These are phyloP conservation scores for Formicarius rufipectus DNA, from an alignment of 2,113 vertebrate species.

Conservation along the genomic window DNA sequence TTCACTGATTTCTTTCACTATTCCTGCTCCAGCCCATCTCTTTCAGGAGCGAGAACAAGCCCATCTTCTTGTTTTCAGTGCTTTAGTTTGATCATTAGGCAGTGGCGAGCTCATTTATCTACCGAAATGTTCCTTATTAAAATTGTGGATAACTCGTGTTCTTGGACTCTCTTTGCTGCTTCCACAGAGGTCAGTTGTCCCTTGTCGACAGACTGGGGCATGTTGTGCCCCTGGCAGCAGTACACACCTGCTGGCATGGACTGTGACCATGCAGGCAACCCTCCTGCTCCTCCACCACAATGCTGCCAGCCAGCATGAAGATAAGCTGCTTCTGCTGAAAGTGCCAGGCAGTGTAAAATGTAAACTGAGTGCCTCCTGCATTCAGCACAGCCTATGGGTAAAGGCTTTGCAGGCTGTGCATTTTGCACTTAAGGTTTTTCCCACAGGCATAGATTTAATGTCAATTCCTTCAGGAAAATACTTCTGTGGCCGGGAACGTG, in stretches of 20 bases:
- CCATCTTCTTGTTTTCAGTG: not conserved
- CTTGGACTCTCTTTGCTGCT: not conserved
- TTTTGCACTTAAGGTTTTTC: not conserved
- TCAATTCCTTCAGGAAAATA: not conserved
- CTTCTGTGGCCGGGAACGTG: not conserved
- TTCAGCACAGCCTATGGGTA: rapidly evolving
- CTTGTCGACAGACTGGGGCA: not conserved
- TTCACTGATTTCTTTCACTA: not conserved
- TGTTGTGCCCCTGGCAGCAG: not conserved
- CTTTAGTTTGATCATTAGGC: not conserved
- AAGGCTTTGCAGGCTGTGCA: not conserved
- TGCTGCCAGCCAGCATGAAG: not conserved
- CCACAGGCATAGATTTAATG: not conserved
- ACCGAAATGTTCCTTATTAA: not conserved
- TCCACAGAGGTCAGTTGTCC: not conserved
- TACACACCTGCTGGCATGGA: rapidly evolving
- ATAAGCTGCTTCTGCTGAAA: not conserved
- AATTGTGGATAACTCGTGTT: not conserved
- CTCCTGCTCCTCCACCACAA: not conserved
- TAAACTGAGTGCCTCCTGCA: not conserved
- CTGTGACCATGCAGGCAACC: not conserved
- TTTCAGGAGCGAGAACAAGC: not conserved
- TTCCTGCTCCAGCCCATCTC: not conserved
- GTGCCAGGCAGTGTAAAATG: rapidly evolving
- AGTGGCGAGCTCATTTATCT: not conserved